Percentiles rank a stretch among this genome's conserved stretches.
These are phyloP conservation scores for Bujurquina vittata DNA, from an alignment of 2,113 vertebrate genomes.

Conservation along the genomic window DNA sequence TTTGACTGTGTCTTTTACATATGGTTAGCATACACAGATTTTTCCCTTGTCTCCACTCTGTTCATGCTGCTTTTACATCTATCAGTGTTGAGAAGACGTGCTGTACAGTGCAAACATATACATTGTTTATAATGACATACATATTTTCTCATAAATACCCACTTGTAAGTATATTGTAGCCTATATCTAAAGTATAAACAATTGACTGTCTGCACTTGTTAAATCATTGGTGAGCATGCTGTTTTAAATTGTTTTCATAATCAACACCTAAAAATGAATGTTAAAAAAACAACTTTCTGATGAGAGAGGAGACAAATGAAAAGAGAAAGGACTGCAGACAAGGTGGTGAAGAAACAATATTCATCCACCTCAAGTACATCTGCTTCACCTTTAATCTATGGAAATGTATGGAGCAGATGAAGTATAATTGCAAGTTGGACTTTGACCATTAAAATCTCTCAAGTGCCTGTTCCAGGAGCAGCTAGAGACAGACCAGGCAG, in stretches of 20 bases:
- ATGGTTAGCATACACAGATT: constrained; percentile 56
- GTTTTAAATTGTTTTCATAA: constrained; percentile 34
- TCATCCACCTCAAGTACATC: constrained; percentile 58
- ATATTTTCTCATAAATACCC: constrained; percentile 29
- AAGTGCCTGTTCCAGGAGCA: constrained; percentile 72
- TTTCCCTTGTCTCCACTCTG: not conserved
- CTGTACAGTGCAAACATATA: constrained; percentile 5
- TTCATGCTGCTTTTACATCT: constrained; percentile 17
- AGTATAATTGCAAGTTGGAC: constrained; percentile 82
- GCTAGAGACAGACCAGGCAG: constrained; percentile 54
- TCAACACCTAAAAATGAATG: constrained; percentile 19
- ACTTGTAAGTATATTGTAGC: constrained; percentile 26
- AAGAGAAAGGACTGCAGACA: constrained; percentile 18
- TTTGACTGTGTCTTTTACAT: constrained; percentile 71
- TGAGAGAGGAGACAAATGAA: not conserved
- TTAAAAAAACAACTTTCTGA: constrained; percentile 10
- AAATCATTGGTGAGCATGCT: constrained; percentile 27
- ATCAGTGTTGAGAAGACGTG: not conserved
- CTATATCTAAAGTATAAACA: constrained; percentile 45
- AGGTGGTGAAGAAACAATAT: constrained; percentile 19
- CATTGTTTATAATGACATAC: constrained; percentile 22
- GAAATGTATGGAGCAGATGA: constrained; percentile 79
- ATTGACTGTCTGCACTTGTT: constrained; percentile 37
- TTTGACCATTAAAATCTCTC: constrained; percentile 78
- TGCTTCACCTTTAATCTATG: constrained; percentile 81